phyloP scores from a whole-genome alignment of 2,888 invertebrate genomes.

The Dusona sp. region DNA sequence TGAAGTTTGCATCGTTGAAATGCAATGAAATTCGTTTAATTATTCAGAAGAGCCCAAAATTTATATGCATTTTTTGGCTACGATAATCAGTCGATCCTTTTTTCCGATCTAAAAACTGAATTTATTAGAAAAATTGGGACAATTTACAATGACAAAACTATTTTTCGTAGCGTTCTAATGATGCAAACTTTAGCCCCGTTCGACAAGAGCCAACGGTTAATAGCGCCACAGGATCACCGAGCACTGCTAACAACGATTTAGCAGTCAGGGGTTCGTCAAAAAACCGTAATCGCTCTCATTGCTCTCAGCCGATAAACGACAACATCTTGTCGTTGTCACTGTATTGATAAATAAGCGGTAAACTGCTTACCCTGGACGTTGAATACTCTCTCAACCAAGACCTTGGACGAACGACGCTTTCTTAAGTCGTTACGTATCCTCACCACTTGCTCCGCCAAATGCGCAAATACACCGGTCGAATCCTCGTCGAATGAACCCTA shows the following conservation, averaged over 20 bases:
- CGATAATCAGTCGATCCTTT: too few species aligned
- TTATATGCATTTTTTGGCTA: too few species aligned
- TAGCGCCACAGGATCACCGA: constrained; percentile 93
- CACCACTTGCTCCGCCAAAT: constrained; percentile 92
- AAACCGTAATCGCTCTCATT: constrained; percentile 90
- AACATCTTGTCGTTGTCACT: constrained; percentile 91
- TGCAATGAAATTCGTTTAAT: too few species aligned
- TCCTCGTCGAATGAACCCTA: constrained; percentile 92
- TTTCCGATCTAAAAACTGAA: too few species aligned
- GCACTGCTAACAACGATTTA: constrained; percentile 93
- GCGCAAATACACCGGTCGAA: constrained; percentile 93
- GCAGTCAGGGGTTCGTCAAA: constrained; percentile 91
- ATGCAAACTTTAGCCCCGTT: constrained; percentile 87
- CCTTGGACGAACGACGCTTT: constrained; percentile 90
- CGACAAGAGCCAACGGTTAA: constrained; percentile 92
- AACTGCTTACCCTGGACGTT: constrained; percentile 96
- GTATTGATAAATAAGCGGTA: constrained; percentile 92
- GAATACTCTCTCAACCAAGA: constrained; percentile 92
- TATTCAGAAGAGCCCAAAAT: too few species aligned
- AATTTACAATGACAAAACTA: too few species aligned
- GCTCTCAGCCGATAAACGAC: constrained; percentile 86
- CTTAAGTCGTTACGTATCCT: constrained; percentile 91
- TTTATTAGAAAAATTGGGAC: too few species aligned
- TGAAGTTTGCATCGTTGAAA: too few species aligned
- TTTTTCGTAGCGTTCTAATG: too few species aligned